A percentile compares a stretch with the other conserved stretches of the same genome.
phyloP scores from a whole-genome alignment of 2,113 vertebrate species.

The Ammodytes dubius region DNA sequence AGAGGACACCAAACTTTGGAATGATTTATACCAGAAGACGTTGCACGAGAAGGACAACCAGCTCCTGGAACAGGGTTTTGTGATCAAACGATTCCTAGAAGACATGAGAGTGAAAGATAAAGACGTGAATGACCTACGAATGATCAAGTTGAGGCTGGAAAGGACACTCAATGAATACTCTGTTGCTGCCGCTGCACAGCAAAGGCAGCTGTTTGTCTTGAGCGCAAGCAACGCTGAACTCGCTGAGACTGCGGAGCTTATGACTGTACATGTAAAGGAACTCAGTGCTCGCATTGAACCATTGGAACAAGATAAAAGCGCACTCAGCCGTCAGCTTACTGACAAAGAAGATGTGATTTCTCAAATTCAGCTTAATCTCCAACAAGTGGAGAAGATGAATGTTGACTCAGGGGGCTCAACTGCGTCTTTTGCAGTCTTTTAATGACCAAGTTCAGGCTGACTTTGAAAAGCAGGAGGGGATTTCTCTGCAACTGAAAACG shows the following conservation, averaged over 20 bases:
- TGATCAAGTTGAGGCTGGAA: constrained; percentile 78
- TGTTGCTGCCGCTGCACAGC: constrained; percentile 77
- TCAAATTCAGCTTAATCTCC: constrained; percentile 75
- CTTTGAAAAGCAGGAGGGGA: constrained; percentile 86
- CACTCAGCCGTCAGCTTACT: constrained; percentile 75
- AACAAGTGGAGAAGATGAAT: constrained; percentile 78
- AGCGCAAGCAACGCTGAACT: constrained; percentile 83
- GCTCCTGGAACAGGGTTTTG: constrained; percentile 84
- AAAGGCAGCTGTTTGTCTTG: constrained; percentile 83
- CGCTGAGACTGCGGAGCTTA: constrained; percentile 74
- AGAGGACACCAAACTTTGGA: constrained; percentile 83
- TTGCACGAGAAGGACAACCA: constrained; percentile 88
- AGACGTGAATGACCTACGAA: constrained; percentile 81
- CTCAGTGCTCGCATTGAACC: constrained; percentile 78
- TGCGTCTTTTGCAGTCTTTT: constrained; percentile 77
- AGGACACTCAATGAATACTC: constrained; percentile 82
- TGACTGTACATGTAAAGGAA: constrained; percentile 75
- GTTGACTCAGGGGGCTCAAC: constrained; percentile 81
- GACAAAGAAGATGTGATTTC: constrained; percentile 71
- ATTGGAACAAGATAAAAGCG: constrained; percentile 80
- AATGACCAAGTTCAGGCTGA: constrained; percentile 79
- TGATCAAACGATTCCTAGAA: constrained; percentile 81
- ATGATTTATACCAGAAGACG: constrained; percentile 82
- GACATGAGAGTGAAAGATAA: constrained; percentile 80
- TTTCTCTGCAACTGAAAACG: constrained; percentile 86